Percentiles rank a stretch among this genome's conserved stretches.
Conservation (phyloP, 2,797 vertebrate species). For the Phrynocephalus guinanensis region DNA sequence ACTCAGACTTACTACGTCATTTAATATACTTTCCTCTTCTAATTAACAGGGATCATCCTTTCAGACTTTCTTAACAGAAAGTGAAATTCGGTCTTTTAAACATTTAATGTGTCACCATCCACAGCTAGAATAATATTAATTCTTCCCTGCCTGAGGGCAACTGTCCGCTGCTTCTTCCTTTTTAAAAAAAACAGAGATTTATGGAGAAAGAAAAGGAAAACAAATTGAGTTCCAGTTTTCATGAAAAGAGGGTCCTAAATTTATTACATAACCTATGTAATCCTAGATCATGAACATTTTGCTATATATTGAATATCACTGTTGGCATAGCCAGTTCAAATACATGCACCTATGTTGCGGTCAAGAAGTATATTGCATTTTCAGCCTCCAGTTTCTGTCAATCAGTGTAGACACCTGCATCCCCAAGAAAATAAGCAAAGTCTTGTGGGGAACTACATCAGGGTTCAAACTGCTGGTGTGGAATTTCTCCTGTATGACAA, state of each 20-base stretch:
- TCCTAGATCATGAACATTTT: conserved; percentile 27
- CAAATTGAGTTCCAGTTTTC: background rate
- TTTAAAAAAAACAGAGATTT: background rate
- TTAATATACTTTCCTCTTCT: conserved; percentile 26
- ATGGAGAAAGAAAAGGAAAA: background rate
- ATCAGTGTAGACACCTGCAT: background rate
- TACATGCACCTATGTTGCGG: background rate
- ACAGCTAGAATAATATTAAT: background rate
- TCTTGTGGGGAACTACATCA: background rate
- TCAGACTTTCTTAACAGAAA: conserved; percentile 6
- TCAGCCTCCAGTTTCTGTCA: background rate
- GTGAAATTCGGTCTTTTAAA: background rate
- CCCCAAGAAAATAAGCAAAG: background rate
- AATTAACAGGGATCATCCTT: conserved; percentile 37
- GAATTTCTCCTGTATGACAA: background rate
- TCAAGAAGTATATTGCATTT: background rate
- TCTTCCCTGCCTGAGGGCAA: conserved; percentile 8
- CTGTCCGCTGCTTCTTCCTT: background rate
- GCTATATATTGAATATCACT: background rate
- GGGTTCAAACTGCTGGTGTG: conserved; percentile 28
- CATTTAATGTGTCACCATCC: conserved; percentile 18
- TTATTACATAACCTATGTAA: conserved; percentile 37
- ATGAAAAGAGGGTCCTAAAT: background rate
- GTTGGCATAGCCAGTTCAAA: conserved; percentile 5
- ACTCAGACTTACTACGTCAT: conserved; percentile 48